These are phyloP conservation scores for Agelas oroides DNA, from an alignment of 37 sponge, comb jelly and placozoan species.

Conservation along the genomic window DNA sequence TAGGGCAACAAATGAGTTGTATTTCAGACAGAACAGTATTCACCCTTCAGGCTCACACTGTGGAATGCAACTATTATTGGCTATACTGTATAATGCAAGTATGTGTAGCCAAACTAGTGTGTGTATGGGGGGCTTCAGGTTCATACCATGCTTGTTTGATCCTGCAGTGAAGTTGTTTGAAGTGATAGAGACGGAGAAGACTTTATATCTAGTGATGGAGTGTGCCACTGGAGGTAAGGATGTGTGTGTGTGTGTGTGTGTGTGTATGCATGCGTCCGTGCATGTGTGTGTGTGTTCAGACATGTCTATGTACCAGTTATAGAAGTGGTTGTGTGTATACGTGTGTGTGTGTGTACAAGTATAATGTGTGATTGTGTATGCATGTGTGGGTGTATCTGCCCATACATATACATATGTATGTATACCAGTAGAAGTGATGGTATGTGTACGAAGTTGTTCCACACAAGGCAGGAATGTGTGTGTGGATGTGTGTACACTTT, in stretches of 20 bases:
- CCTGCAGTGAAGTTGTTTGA: conserved; percentile 97
- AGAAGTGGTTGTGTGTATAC: conserved; percentile 6
- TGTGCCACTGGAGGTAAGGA: conserved; percentile 95
- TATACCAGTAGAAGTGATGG: no score
- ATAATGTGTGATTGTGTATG: not conserved
- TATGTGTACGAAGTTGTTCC: no score
- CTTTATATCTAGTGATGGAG: conserved; percentile 98
- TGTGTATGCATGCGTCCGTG: conserved; percentile 16
- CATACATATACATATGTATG: not conserved
- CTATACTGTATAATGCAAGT: no score
- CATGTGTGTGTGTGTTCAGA: not conserved
- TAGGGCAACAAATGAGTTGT: no score
- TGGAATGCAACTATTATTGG: no score
- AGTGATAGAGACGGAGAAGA: conserved; percentile 98
- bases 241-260: not conserved
- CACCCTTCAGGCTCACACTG: no score
- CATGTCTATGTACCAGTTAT: not conserved
- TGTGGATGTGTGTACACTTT: no score
- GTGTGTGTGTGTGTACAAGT: conserved; percentile 17
- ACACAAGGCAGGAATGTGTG: no score
- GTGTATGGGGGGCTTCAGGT: no score
- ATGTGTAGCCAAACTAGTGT: no score
- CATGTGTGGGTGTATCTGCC: not conserved
- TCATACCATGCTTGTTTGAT: no score
- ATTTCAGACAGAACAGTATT: no score